phyloP scores from a whole-genome alignment of 2,888 invertebrate genomes.

The Ophion obscuratus region DNA sequence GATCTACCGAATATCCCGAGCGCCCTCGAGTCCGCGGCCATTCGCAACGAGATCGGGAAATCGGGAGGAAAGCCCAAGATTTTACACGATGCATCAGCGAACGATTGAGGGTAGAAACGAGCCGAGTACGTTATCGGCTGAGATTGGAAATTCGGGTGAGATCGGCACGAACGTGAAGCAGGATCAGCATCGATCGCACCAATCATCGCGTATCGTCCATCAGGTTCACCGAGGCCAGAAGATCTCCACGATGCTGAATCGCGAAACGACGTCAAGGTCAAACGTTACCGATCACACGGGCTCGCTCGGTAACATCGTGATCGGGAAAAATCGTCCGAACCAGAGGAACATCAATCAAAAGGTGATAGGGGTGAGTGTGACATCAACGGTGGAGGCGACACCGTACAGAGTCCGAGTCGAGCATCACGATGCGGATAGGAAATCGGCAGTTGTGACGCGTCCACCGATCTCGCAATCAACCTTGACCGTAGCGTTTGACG shows the following conservation, averaged over 20 bases:
- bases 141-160: constrained; percentile 72
- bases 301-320: constrained; percentile 52
- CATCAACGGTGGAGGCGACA: constrained; percentile 87
- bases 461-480: constrained; percentile 65
- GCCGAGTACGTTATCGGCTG: constrained; percentile 76
- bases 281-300: constrained; percentile 65
- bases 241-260: constrained; percentile 47
- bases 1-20: constrained; percentile 82
- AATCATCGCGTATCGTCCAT: constrained; percentile 39
- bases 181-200: constrained; percentile 43
- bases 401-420: constrained; percentile 84
- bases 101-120: constrained; percentile 76
- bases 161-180: constrained; percentile 47
- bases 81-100: constrained; percentile 80
- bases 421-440: constrained; percentile 76
- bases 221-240: constrained; percentile 37
- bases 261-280: constrained; percentile 46
- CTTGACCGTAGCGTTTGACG: constrained; percentile 58
- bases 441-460: constrained; percentile 71
- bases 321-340: constrained; percentile 63
- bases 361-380: constrained; percentile 86
- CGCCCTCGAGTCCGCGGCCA: constrained; percentile 74
- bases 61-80: constrained; percentile 76
- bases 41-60: constrained; percentile 67
- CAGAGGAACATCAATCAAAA: constrained; percentile 72